These are phyloP conservation scores for Simalia tracyae DNA, from an alignment of 2,797 vertebrate species.

Conservation along the genomic window DNA sequence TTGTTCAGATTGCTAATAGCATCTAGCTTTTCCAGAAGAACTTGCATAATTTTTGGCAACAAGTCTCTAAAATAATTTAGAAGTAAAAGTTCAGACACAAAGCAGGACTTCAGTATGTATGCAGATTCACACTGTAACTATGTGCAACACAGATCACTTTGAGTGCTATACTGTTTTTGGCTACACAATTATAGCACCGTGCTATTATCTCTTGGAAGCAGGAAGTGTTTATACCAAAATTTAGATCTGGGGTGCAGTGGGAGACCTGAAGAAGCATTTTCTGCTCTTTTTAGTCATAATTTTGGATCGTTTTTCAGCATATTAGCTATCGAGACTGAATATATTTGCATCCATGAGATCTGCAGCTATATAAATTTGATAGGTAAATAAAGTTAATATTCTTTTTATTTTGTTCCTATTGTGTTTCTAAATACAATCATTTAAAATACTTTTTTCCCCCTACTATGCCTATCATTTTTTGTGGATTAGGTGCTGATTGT, in stretches of 20 bases:
- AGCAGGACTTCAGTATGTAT: neutral
- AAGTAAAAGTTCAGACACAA: conserved; percentile 11
- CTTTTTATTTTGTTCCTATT: conserved; percentile 5
- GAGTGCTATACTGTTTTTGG: neutral
- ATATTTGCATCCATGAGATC: neutral
- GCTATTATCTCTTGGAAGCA: conserved; percentile 2
- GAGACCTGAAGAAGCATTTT: conserved; percentile 4
- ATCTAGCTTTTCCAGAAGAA: neutral
- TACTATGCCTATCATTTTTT: neutral
- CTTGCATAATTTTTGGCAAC: neutral
- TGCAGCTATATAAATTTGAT: too few relatives aligned
- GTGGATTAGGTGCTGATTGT: conserved; percentile 3
- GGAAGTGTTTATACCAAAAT: neutral
- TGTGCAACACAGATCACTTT: conserved; percentile 8
- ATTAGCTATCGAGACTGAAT: neutral
- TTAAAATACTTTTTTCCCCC: neutral
- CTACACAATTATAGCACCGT: neutral
- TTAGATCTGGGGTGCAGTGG: neutral
- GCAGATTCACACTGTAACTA: conserved; percentile 6
- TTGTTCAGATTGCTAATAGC: neutral
- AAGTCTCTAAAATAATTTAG: neutral
- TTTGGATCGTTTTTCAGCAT: neutral
- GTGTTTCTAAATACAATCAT: neutral
- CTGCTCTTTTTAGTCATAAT: neutral
- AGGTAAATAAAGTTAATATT: neutral